Evolutionary conservation across 1,140 invertebrate species (phyloP).

Genomic region (Drosophila suzukii): DNA sequence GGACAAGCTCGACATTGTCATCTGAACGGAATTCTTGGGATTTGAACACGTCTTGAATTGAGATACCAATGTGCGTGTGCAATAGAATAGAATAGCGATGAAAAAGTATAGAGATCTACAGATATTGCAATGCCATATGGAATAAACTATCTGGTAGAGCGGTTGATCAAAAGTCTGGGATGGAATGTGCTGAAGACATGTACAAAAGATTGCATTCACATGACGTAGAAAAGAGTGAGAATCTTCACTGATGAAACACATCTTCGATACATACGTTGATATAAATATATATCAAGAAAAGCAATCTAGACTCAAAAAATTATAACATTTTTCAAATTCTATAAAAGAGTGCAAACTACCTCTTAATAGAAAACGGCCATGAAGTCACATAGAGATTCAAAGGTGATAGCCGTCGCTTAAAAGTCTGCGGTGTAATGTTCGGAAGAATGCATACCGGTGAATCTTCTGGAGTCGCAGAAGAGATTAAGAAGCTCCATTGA

Average conservation of each 20-base stretch:
- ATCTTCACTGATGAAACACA: constrained; percentile 1
- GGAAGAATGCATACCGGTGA: not conserved
- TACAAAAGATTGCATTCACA: not conserved
- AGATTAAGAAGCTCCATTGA: constrained; percentile 8
- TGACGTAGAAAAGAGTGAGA: constrained; percentile 1
- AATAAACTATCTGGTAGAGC: not conserved
- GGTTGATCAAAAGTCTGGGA: not conserved
- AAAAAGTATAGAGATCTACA: not conserved
- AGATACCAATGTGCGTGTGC: not conserved
- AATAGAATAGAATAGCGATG: not conserved
- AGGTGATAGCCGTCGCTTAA: not conserved
- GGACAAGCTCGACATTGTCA: constrained; percentile 11
- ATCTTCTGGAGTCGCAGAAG: constrained; percentile 9
- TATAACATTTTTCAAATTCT: too few species aligned
- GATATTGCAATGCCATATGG: not conserved
- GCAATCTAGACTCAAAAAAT: too few species aligned
- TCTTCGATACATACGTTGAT: too few species aligned
- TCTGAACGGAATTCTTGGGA: constrained; percentile 12
- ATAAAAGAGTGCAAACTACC: too few species aligned
- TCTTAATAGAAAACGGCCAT: too few species aligned
- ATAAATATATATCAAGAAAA: too few species aligned
- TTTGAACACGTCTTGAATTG: constrained; percentile 16
- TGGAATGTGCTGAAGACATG: constrained; percentile 9
- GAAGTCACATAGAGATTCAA: too few species aligned
- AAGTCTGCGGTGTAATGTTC: not conserved